A percentile compares a stretch with the other conserved stretches of the same genome.
phyloP scores from a whole-genome alignment of 2,113 vertebrate genomes.

The Edolisoma coerulescens region DNA sequence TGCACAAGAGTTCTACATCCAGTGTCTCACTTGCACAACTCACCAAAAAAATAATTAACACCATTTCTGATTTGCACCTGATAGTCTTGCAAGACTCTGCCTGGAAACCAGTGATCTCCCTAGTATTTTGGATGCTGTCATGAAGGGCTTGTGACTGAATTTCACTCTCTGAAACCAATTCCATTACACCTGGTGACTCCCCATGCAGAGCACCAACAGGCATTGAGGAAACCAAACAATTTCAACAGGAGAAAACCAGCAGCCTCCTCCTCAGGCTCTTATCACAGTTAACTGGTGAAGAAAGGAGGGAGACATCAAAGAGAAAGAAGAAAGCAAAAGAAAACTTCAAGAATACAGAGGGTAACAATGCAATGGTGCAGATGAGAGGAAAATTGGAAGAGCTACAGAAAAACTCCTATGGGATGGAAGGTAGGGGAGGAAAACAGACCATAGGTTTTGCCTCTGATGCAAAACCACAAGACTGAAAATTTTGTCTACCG shows the following conservation, averaged over 20 bases:
- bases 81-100: background rate
- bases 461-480: background rate
- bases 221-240: background rate
- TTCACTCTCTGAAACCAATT: background rate
- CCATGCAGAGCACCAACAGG: background rate
- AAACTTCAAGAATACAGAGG: background rate
- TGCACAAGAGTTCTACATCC: background rate
- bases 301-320: background rate
- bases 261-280: background rate
- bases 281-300: background rate
- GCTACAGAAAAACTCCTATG: background rate
- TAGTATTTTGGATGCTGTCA: background rate
- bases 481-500: background rate
- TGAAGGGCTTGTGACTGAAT: background rate
- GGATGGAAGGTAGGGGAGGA: background rate
- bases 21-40: background rate
- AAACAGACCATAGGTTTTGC: background rate
- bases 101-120: background rate
- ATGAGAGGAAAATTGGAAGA: background rate
- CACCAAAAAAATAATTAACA: background rate
- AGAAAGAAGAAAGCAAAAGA: background rate
- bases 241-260: background rate
- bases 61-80: background rate
- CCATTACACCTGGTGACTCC: background rate
- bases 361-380: background rate